Evolutionary conservation across 1,140 invertebrate species (phyloP).

Genomic region (Drosophila pallidifrons): DNA sequence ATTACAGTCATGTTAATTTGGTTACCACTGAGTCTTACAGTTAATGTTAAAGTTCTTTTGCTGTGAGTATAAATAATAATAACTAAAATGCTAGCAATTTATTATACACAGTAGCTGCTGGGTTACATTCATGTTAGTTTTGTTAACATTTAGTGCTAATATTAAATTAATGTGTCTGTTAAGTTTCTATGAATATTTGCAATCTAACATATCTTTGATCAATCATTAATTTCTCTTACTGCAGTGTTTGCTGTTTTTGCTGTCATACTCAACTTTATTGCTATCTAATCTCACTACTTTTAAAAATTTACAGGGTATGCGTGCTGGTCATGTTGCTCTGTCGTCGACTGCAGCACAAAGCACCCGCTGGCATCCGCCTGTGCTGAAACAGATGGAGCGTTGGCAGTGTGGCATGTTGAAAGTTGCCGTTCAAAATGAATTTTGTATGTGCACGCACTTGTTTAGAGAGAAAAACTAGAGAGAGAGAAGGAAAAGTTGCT

Average conservation of each 20-base stretch:
- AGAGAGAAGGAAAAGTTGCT: slow-evolving; percentile 7
- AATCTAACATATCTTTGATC: no score
- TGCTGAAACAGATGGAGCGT: not conserved
- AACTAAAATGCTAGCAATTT: no score
- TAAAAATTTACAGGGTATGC: slow-evolving; percentile 22
- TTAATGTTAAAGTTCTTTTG: no score
- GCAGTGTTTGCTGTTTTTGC: not conserved
- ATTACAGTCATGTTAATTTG: no score
- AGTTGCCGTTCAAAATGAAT: slow-evolving; percentile 71
- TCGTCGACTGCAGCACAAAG: slow-evolving; percentile 6
- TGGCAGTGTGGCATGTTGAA: slow-evolving; percentile 15
- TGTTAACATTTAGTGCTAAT: no score
- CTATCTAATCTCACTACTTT: not conserved
- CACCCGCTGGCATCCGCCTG: slow-evolving; percentile 14
- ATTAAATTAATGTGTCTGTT: no score
- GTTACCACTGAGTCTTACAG: accelerated
- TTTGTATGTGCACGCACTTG: slow-evolving; percentile 63
- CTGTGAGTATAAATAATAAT: no score
- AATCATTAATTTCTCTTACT: not conserved
- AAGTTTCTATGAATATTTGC: no score
- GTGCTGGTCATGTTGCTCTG: slow-evolving; percentile 5
- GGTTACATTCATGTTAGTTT: no score
- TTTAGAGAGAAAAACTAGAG: slow-evolving; percentile 15
- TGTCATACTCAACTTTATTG: not conserved
- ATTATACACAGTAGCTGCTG: no score